Base-by-base conservation (phyloP, 2,113 vertebrate genomes). In the Perccottus glenii region DNA sequence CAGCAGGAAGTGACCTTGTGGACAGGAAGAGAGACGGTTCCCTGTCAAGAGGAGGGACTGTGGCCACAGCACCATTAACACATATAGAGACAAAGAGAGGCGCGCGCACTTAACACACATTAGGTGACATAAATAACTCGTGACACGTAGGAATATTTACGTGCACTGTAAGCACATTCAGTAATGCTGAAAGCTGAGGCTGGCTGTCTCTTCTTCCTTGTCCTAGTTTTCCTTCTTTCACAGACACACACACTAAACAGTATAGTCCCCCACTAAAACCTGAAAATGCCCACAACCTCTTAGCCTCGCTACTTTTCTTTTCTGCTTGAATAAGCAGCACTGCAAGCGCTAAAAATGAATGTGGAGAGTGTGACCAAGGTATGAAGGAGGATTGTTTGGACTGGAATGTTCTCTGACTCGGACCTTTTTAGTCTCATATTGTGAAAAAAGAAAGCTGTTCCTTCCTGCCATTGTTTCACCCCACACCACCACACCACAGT, bases 1-100 rank as follows among this genome's bases (percentile, higher is more conserved):
- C 87, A 88, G 88, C 87, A 90, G 92, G 92, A 91, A 93, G 82
- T 91, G 83, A 87, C 89, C 83, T 89, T 85, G 81, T 75, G 76
- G 79, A 89, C 73, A 87, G 90, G 85, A 92, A 88, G 77, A 47
- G 63, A 82, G 79, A 80, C 75, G 75, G 69, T 78, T 81, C 71
- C 75, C 67, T 50, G 75, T 87, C 80, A 66, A 70, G 70, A 65
- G 73, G 73, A 77, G 77, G 49, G 35, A 69, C 61, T 63, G 47
- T 40, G 53, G 52, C 60, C 60, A 9, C 64, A 51, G 45, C 72
- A 73, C 56, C 40, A 73, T 73, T 48, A 65, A 68, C 47, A 19
- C 66, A 40, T n/a, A n/a, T n/a, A n/a, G n/a, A n/a, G 66, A 65
- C 57, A 52, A 9, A 60, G 49, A 57, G 1, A 64, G 40, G 51